These are phyloP conservation scores for Amphiprion ocellaris DNA, from an alignment of 2,113 vertebrate genomes.

Conservation along the genomic window DNA sequence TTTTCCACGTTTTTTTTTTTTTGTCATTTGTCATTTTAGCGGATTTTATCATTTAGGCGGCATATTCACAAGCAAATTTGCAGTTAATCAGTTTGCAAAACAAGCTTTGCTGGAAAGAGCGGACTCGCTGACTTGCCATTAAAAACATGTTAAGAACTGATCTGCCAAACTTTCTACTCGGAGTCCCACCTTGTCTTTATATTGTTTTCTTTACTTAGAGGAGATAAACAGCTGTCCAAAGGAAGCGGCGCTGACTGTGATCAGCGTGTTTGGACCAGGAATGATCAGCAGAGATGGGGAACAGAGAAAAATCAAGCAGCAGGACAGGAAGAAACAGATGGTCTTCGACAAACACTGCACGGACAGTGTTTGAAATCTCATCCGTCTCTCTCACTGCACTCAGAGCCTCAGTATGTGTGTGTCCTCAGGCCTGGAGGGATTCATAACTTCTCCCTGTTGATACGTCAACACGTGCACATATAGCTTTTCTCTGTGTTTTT, in stretches of 20 bases:
- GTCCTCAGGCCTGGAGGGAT: conserved; percentile 41
- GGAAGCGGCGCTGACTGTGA: conserved; percentile 59
- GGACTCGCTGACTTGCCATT: too few species aligned
- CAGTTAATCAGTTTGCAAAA: too few species aligned
- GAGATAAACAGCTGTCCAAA: conserved; percentile 66
- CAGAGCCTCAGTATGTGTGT: neutral
- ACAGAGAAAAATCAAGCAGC: conserved; percentile 57
- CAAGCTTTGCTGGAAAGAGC: too few species aligned
- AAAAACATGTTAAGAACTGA: neutral
- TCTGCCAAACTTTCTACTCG: conserved; percentile 1
- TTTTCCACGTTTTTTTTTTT: too few species aligned
- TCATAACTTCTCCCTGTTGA: conserved; percentile 70
- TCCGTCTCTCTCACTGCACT: conserved; percentile 53
- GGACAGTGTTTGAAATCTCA: conserved; percentile 75
- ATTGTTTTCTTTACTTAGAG: conserved; percentile 54
- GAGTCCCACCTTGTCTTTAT: conserved; percentile 4
- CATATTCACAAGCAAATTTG: too few species aligned
- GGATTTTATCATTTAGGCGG: too few species aligned
- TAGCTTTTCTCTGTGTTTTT: conserved; percentile 49
- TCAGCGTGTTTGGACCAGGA: conserved; percentile 59
- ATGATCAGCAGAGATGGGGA: conserved; percentile 62
- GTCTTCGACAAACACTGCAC: conserved; percentile 72
- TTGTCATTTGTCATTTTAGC: too few species aligned
- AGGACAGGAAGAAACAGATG: conserved; percentile 82
- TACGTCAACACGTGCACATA: conserved; percentile 50